Evolutionary conservation across 2,888 invertebrate genomes (phyloP), one percentile per base, ranked within the genome.

Genomic region (Hydraecia micacea): DNA sequence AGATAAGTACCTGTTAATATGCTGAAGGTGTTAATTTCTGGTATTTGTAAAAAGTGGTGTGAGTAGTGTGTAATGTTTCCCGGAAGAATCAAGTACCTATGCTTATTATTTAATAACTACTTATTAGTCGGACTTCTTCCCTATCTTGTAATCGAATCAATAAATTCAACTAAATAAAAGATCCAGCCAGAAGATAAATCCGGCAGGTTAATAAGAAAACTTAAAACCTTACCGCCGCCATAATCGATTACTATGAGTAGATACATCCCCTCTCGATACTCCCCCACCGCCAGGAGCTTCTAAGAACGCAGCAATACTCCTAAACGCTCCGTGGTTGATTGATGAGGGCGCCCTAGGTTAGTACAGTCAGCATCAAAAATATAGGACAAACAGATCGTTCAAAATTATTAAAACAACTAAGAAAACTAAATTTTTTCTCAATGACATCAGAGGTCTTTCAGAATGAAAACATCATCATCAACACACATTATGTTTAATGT

Each of bases 321-420:
- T 65, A 28, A 49, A 79, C n/a, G 62, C 75, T 58, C 39, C 62
- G 25, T 18, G 13, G 74, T 62, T 84, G 84, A 84, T 84, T 84
- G 72, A 84, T 84, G 84, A 83, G 69, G 25, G 13, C n/a, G 11
- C 28, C 15, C 25, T 62, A 46, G 25, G 36, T 60, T 46, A 18
- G 36, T 79, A 79, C 80, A 80, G 60, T 25, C 28, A 25, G 42
- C 36, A n/a, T 11, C 66, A 25, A 6, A 66, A 72, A 42, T n/a
- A 60, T 28, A 32, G 21, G 42, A 1, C 28, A 5, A 28, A 66
- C 8, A 18, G 11, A 28, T 13, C 9, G 21, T 36, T 66, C 5
- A 25, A 32, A 46, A 49, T 49, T 9, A 52, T n/a, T 15, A n/a
- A 18, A 73, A 52, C 28, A 55, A 42, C 28, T 21, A 39, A 2